phyloP scores from a whole-genome alignment of 2,888 invertebrate species.

The Kryphioiulus occultus region DNA sequence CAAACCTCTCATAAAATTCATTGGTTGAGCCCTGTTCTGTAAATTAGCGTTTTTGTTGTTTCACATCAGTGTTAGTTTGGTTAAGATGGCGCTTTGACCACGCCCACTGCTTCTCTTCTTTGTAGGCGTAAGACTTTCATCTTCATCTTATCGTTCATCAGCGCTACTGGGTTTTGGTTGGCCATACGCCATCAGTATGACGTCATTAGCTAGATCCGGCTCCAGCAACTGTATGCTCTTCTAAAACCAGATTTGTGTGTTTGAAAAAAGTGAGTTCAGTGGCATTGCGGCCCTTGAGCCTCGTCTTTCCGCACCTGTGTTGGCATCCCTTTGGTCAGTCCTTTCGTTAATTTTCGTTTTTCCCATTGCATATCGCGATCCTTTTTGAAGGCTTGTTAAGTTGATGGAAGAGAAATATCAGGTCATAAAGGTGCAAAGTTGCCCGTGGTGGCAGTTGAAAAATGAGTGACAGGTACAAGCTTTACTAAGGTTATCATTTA shows the following conservation, averaged over 20 bases:
- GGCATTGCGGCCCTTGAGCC: neutral
- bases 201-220: neutral
- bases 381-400: conserved; percentile 32
- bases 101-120: neutral
- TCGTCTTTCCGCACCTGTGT: neutral
- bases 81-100: neutral
- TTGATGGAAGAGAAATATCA: conserved; percentile 43
- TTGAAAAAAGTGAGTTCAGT: neutral
- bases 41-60: too few species aligned
- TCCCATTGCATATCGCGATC: conserved; percentile 2
- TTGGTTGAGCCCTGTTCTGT: too few species aligned
- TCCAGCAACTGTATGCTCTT: neutral
- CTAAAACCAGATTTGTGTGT: too few species aligned
- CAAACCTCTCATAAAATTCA: too few species aligned
- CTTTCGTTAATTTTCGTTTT: conserved; percentile 26
- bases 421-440: conserved; percentile 46
- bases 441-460: conserved; percentile 20
- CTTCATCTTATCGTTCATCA: neutral
- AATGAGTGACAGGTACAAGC: conserved; percentile 46
- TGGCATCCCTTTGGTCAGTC: neutral
- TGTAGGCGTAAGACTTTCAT: neutral
- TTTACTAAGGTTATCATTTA: conserved; percentile 45
- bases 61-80: too few species aligned
- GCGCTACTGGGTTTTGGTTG: neutral
- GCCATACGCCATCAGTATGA: neutral